Base-by-base conservation (phyloP, 2,113 vertebrate species). In the Lanius ludovicianus region DNA sequence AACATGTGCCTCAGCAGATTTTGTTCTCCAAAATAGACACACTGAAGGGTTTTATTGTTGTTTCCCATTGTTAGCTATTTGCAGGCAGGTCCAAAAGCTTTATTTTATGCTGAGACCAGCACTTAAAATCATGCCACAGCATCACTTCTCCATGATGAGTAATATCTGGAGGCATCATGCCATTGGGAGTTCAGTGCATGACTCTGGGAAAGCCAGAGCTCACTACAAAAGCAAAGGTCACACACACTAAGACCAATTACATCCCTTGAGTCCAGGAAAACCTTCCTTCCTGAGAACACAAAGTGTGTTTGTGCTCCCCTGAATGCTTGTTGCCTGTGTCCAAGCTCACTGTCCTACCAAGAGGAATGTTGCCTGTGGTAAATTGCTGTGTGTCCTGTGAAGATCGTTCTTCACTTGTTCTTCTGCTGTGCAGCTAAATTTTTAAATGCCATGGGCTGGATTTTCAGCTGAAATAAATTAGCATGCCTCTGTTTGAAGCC, bases 21-120 rank as follows among this genome's bases (percentile, higher is more conserved):
- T 94, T 90, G 33, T 67, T 88, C 75, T 83, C 79, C 35, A 77
- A 85, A 93, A 77, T 90, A 74, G 27, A 90, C 53, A 71, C 35
- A 53, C 64, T 88, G 33, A 53, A 87, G 86, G 71, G 55, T 55
- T 90, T 92, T 75, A 70, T 77, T 90, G 56, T 94, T 82, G 64
- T 90, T 84, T 96, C 56, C 87, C 71, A 44, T 95, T 81, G 85
- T 93, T 94, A 81, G 57, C 73, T 90, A 28, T 88, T 87, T 95
- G 76, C 74, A 87, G 60, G 47, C 53, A 65, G 90, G 73, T 90
- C 87, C 84, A 86, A 88, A 90, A 93, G 79, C 85, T 91, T 92
- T 23, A 70, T 94, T 89, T 91, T 87, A 10, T 70, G 87, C 90
- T 92, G 82, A 84, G 71, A 33, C 35, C 50, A 74, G 67, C 71